phyloP scores from a whole-genome alignment of 2,113 vertebrate genomes.

The Galeopterus variegatus region DNA sequence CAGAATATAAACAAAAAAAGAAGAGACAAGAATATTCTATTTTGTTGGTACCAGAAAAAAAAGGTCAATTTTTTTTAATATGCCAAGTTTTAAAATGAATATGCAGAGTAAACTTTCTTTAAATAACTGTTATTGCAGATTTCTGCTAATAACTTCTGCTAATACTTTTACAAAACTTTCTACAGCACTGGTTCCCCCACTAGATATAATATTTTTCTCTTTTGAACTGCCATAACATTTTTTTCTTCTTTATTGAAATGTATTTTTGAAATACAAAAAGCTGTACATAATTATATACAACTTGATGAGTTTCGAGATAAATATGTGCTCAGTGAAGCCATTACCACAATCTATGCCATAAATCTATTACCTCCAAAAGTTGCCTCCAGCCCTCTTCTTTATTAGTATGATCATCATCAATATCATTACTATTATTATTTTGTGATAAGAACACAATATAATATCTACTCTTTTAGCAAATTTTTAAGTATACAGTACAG shows the following conservation, averaged over 20 bases:
- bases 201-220: neutral
- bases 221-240: neutral
- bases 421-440: neutral
- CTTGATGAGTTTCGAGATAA: neutral
- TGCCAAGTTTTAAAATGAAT: constrained; percentile 8
- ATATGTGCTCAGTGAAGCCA: no score
- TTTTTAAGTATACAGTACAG: neutral
- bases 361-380: no score
- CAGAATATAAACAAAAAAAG: neutral
- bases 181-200: accelerated
- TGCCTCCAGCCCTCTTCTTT: neutral
- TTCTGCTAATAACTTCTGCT: neutral
- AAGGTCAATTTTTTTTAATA: neutral
- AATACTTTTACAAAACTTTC: neutral
- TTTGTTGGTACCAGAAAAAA: neutral
- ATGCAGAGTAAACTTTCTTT: neutral
- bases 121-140: neutral
- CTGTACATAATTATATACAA: neutral
- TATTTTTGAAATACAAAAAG: neutral
- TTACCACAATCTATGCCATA: neutral
- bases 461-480: neutral
- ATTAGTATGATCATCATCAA: neutral
- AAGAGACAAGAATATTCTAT: neutral
- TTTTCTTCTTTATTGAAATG: neutral
- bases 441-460: neutral